phyloP scores from a whole-genome alignment of 2,113 vertebrate genomes.

The Ornithorhynchus anatinus region DNA sequence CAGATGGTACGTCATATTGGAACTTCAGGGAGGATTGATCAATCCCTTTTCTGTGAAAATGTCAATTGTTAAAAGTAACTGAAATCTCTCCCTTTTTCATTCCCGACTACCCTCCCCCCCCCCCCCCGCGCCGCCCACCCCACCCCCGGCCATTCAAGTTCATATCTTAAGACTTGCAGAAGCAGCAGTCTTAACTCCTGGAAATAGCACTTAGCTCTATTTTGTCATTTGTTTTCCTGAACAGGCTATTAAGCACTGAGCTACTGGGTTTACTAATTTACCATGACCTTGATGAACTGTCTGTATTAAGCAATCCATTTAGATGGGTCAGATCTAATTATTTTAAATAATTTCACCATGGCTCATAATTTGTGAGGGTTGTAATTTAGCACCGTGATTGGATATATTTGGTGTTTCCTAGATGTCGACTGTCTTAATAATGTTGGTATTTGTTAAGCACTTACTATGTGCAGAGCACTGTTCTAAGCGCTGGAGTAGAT shows the following conservation, averaged over 20 bases:
- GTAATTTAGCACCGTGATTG: background rate
- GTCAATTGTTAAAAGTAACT: too few species aligned
- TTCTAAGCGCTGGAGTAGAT: too few species aligned
- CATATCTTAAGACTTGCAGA: background rate
- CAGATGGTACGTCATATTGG: too few species aligned
- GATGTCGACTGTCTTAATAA: too few species aligned
- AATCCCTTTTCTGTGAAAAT: too few species aligned
- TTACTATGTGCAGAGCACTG: too few species aligned
- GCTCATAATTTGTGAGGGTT: background rate
- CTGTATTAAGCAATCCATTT: slow-evolving; percentile 20
- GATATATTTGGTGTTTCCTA: too few species aligned
- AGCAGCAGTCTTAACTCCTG: background rate
- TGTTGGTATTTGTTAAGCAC: too few species aligned
- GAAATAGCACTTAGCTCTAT: background rate
- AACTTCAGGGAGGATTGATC: too few species aligned
- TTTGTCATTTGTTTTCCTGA: background rate
- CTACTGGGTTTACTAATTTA: slow-evolving; percentile 3
- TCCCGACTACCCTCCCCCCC: too few species aligned
- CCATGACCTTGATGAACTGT: slow-evolving; percentile 12
- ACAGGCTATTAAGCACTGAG: background rate
- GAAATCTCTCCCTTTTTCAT: too few species aligned
- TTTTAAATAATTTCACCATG: background rate
- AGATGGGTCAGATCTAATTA: slow-evolving; percentile 1
- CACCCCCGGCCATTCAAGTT: background rate
- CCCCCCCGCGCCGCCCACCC: too few species aligned